A percentile compares a stretch with the other conserved stretches of the same genome.
Conservation (phyloP, 2,113 vertebrate species). For the Chaetodon trifascialis region DNA sequence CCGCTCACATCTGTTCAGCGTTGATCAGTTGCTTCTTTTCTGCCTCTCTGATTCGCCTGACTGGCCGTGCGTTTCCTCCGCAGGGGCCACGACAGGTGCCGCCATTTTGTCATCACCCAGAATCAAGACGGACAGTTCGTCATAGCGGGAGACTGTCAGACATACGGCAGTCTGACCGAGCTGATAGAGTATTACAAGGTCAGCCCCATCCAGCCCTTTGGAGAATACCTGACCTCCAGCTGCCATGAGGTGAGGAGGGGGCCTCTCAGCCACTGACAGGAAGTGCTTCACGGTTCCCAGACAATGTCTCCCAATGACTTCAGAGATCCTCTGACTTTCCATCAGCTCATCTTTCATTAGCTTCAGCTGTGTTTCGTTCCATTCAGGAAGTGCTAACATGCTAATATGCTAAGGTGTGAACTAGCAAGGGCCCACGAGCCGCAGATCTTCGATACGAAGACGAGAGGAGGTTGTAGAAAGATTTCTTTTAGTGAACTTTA, state of each 20-base stretch:
- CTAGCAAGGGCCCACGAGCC: no score
- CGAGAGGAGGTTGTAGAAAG: background rate
- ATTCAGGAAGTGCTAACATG: background rate
- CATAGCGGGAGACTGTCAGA: slow-evolving; percentile 84
- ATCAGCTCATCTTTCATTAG: background rate
- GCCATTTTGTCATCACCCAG: slow-evolving; percentile 90
- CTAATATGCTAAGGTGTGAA: background rate
- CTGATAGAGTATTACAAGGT: slow-evolving; percentile 85
- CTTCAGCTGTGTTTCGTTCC: no score
- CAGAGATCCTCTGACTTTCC: background rate
- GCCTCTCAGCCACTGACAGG: no score
- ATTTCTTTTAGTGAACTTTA: no score
- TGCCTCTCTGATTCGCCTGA: background rate
- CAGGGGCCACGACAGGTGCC: slow-evolving; percentile 88
- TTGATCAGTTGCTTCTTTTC: background rate
- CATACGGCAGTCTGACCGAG: slow-evolving; percentile 78
- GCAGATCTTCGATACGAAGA: background rate
- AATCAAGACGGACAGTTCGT: slow-evolving; percentile 80
- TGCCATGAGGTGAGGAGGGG: slow-evolving; percentile 79
- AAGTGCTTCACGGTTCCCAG: background rate
- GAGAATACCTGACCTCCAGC: slow-evolving; percentile 85
- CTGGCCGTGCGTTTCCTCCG: background rate
- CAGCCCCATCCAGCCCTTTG: slow-evolving; percentile 86
- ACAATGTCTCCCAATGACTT: background rate
- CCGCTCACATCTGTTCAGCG: background rate